A percentile compares a stretch with the other conserved stretches of the same genome.
These are phyloP conservation scores for Alviniconcha strummeri DNA, from an alignment of 2,888 invertebrate species.

Conservation along the genomic window DNA sequence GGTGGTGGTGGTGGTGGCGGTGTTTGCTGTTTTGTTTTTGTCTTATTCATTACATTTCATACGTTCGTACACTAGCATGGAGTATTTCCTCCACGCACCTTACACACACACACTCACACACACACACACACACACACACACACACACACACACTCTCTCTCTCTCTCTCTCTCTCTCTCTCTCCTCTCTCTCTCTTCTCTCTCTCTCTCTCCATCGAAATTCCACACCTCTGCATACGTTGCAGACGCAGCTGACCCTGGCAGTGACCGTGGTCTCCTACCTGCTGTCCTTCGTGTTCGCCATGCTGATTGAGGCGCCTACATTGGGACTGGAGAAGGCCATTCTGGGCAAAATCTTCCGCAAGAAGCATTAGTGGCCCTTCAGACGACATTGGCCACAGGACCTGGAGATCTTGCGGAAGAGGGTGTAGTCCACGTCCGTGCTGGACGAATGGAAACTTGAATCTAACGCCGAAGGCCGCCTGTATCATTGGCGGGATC, in stretches of 20 bases:
- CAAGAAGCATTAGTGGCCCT: background rate
- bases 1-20: background rate
- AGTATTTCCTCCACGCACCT: background rate
- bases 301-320: slow-evolving; percentile 4
- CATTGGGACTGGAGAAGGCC: background rate
- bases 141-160: background rate
- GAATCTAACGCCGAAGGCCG: no score
- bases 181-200: no score
- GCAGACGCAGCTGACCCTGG: background rate
- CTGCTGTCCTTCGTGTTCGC: background rate
- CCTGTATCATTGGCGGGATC: no score
- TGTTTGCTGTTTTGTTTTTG: background rate
- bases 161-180: no score
- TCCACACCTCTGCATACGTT: background rate
- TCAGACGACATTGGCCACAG: background rate
- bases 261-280: background rate
- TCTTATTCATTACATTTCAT: background rate
- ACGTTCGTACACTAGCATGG: background rate
- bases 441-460: no score
- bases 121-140: background rate
- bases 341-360: slow-evolving; percentile 5
- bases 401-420: no score
- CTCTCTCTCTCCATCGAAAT: no score
- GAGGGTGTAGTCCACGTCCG: no score
- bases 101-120: background rate